Percentiles rank a stretch among this genome's conserved stretches.
Conservation (phyloP, 1,140 invertebrate genomes). For the Trachymyrmex cornetzi region DNA sequence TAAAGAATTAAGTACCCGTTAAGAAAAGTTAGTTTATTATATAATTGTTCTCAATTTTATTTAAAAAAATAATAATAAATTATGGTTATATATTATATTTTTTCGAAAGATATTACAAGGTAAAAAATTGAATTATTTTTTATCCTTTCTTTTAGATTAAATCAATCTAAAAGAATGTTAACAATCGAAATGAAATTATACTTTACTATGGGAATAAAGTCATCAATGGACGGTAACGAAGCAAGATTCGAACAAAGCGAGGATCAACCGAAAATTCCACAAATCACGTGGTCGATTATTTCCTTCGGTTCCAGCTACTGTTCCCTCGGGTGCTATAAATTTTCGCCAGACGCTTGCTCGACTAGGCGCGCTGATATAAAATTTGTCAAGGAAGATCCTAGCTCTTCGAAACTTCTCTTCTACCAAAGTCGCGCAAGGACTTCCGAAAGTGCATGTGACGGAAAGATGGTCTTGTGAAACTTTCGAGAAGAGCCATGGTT, state of each 20-base stretch:
- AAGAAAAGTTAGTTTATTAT: not conserved
- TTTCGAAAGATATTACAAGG: not conserved
- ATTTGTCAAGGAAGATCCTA: constrained; percentile 55
- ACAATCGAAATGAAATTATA: not conserved
- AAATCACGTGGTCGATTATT: constrained; percentile 62
- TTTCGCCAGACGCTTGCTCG: constrained; percentile 49
- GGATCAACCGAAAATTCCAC: constrained; percentile 46
- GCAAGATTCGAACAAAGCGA: constrained; percentile 19
- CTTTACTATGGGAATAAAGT: not conserved
- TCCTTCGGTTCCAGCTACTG: constrained; percentile 58
- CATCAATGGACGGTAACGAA: constrained; percentile 39
- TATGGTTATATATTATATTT: no score
- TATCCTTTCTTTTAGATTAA: not conserved
- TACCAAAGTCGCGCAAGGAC: constrained; percentile 15
- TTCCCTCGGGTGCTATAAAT: constrained; percentile 59
- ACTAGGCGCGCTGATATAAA: constrained; percentile 54
- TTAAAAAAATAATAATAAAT: constrained; percentile 29
- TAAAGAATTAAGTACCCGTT: not conserved
- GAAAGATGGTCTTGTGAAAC: constrained; percentile 55
- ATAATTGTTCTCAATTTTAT: not conserved
- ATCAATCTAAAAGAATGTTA: not conserved
- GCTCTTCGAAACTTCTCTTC: constrained; percentile 37
- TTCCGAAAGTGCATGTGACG: constrained; percentile 21
- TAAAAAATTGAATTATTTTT: not conserved
- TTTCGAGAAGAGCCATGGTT: not conserved